These are phyloP conservation scores for Colaptes auratus DNA, from an alignment of 2,113 vertebrate species.

Conservation along the genomic window DNA sequence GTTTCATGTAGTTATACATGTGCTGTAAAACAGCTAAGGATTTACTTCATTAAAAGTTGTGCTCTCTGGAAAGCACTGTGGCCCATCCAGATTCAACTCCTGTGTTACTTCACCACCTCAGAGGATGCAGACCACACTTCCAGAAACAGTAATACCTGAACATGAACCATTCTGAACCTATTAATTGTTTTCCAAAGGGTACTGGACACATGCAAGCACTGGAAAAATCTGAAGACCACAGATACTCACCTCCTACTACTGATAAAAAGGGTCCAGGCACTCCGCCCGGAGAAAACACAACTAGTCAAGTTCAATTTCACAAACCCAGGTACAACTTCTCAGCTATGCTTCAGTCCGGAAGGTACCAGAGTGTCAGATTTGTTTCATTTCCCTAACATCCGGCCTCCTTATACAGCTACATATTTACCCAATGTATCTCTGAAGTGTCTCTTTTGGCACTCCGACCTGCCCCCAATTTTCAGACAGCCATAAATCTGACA, in stretches of 20 bases:
- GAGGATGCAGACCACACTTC: conserved; percentile 4
- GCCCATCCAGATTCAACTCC: background rate
- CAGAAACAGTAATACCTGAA: background rate
- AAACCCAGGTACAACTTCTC: background rate
- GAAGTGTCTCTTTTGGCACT: background rate
- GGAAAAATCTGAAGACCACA: background rate
- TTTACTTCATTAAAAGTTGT: background rate
- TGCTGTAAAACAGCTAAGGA: background rate
- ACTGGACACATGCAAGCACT: background rate
- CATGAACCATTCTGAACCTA: background rate
- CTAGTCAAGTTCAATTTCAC: background rate
- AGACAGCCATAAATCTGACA: background rate
- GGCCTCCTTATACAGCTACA: background rate
- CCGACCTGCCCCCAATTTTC: background rate
- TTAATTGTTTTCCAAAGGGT: background rate
- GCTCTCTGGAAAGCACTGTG: background rate
- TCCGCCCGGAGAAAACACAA: background rate
- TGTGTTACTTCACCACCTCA: background rate
- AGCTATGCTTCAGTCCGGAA: background rate
- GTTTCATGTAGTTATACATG: background rate
- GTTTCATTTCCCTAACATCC: background rate
- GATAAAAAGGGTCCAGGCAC: background rate
- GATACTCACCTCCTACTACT: background rate
- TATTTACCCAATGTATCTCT: background rate
- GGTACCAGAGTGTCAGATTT: background rate